Percentiles rank a stretch among this genome's conserved stretches.
phyloP scores from a whole-genome alignment of 2,113 vertebrate species.

The Pseudorasbora parva region DNA sequence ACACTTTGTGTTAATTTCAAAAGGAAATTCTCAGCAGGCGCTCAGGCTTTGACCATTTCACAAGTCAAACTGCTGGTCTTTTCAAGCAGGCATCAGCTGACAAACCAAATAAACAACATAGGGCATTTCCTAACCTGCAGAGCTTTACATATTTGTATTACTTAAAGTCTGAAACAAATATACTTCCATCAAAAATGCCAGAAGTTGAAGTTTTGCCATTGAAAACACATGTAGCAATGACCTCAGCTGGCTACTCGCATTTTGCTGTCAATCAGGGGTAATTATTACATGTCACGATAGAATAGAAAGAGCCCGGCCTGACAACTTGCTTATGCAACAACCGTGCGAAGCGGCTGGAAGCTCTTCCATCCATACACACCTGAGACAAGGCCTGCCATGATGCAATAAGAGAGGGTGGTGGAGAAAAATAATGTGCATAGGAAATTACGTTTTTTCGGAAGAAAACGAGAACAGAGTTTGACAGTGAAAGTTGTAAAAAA shows the following conservation, averaged over 20 bases:
- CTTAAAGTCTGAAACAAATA: not conserved
- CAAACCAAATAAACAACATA: not conserved
- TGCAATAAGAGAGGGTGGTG: not conserved
- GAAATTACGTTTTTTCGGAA: not conserved
- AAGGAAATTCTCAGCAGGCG: not conserved
- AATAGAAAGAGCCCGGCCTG: not conserved
- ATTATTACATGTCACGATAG: slow-evolving; percentile 7
- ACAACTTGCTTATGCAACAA: slow-evolving; percentile 11
- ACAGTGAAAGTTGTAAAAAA: not conserved
- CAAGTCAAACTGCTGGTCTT: not conserved
- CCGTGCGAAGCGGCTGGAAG: not conserved
- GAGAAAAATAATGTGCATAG: not conserved
- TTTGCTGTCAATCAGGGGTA: not conserved
- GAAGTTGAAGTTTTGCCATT: not conserved
- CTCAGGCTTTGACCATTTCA: not conserved
- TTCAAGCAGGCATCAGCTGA: not conserved
- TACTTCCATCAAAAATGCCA: not conserved
- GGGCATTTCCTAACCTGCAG: not conserved
- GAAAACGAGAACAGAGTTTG: not conserved
- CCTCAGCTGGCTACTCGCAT: slow-evolving; percentile 14
- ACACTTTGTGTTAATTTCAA: not conserved
- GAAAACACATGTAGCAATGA: slow-evolving; percentile 7
- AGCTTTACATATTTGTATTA: not conserved
- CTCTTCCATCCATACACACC: slow-evolving; percentile 2
- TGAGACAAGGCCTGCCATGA: slow-evolving; percentile 4